These are phyloP conservation scores for Dione vanillae DNA, from an alignment of 2,888 invertebrate genomes.

Conservation along the genomic window DNA sequence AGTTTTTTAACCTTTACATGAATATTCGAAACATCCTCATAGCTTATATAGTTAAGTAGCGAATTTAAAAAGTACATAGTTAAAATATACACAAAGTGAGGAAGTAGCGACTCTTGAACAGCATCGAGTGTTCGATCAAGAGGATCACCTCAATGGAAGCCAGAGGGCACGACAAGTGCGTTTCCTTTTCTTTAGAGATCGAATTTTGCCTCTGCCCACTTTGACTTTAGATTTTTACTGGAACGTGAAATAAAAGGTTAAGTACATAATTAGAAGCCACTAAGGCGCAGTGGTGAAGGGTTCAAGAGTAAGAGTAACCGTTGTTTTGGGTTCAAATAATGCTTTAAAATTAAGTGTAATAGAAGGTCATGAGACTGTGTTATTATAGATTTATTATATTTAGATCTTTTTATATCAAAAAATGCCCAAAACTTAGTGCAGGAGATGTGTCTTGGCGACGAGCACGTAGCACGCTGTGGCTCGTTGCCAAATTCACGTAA, in stretches of 20 bases:
- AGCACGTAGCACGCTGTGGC: slow-evolving; percentile 9
- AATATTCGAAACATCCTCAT: neutral
- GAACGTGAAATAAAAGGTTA: neutral
- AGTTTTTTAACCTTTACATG: no score
- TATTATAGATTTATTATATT: neutral
- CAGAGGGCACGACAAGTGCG: slow-evolving; percentile 3
- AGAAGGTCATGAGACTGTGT: neutral
- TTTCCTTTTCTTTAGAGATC: slow-evolving; percentile 9
- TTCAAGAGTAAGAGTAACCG: no score
- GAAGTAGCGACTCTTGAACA: neutral
- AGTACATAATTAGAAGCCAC: no score
- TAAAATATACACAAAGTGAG: slow-evolving; percentile 20
- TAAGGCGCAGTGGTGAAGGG: no score
- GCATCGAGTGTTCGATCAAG: slow-evolving; percentile 7
- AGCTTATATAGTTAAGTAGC: neutral
- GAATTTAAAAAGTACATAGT: neutral
- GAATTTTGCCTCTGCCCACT: slow-evolving; percentile 8
- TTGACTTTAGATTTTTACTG: neutral
- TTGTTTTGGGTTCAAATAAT: no score
- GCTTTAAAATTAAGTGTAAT: no score
- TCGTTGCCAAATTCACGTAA: slow-evolving; percentile 41
- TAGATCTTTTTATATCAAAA: neutral
- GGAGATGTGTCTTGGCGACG: neutral
- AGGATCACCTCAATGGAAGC: slow-evolving; percentile 19
- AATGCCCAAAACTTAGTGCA: neutral